phyloP scores from a whole-genome alignment of 2,888 invertebrate species.

The Helicoverpa assulta region DNA sequence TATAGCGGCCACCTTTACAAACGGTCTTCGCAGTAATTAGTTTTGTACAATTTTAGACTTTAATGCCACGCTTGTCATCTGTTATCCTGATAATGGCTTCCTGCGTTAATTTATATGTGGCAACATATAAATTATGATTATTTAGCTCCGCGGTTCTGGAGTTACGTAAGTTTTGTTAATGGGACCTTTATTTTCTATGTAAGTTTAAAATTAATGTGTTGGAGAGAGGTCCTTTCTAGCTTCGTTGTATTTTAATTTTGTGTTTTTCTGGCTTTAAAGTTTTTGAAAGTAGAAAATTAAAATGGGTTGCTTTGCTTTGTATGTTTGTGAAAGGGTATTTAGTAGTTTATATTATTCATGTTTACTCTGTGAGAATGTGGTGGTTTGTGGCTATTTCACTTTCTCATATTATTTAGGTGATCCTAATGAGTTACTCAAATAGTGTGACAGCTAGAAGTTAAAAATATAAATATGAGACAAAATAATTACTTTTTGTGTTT shows the following conservation, averaged over 20 bases:
- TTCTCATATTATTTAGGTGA: background rate
- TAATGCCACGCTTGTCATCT: constrained; percentile 79
- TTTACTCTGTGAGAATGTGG: constrained; percentile 2
- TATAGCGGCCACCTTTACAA: constrained; percentile 64
- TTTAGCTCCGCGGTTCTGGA: constrained; percentile 58
- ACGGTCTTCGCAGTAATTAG: constrained; percentile 80
- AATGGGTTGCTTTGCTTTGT: constrained; percentile 16
- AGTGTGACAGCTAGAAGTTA: background rate
- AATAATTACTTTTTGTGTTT: too few species aligned
- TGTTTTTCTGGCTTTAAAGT: constrained; percentile 19
- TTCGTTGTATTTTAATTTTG: constrained; percentile 53
- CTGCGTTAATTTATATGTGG: constrained; percentile 79
- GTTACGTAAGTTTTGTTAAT: constrained; percentile 51
- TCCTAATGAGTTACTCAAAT: background rate
- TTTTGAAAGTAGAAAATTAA: constrained; percentile 22
- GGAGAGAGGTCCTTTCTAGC: constrained; percentile 29
- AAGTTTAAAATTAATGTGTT: constrained; percentile 56
- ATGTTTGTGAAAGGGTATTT: background rate
- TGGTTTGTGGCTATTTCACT: background rate
- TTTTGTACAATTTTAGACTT: constrained; percentile 83
- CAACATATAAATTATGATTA: constrained; percentile 75
- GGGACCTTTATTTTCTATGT: constrained; percentile 48
- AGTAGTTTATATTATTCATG: constrained; percentile 8
- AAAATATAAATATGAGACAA: too few species aligned
- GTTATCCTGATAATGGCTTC: constrained; percentile 79